These are phyloP conservation scores for Anarrhichthys ocellatus DNA, from an alignment of 2,113 vertebrate genomes.

Conservation along the genomic window DNA sequence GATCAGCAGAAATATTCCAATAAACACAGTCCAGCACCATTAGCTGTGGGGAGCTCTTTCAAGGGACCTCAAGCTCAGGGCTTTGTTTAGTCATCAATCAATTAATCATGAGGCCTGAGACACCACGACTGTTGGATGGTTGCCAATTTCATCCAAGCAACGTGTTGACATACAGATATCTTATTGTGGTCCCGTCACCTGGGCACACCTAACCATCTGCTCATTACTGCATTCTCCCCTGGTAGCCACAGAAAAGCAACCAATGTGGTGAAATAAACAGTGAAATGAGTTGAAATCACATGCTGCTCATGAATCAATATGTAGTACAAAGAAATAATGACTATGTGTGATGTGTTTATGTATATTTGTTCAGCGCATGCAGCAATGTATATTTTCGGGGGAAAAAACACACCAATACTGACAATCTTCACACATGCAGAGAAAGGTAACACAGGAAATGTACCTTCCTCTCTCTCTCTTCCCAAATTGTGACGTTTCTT, in stretches of 20 bases:
- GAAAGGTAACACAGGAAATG: background rate
- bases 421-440: background rate
- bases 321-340: background rate
- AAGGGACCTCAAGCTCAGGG: constrained; percentile 22
- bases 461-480: background rate
- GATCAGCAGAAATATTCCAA: constrained; percentile 37
- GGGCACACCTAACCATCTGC: constrained; percentile 52
- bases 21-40: constrained; percentile 4
- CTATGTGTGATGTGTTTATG: background rate
- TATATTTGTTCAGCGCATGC: too few species aligned
- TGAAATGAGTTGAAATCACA: background rate
- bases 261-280: constrained; percentile 8
- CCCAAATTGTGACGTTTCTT: too few species aligned
- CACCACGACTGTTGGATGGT: constrained; percentile 28
- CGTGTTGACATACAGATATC: constrained; percentile 38
- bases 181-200: constrained; percentile 41
- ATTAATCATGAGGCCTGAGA: constrained; percentile 53
- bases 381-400: too few species aligned
- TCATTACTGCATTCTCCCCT: constrained; percentile 44
- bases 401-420: background rate
- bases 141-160: constrained; percentile 39
- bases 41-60: constrained; percentile 15
- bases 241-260: constrained; percentile 14
- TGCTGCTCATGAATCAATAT: background rate
- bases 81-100: constrained; percentile 46